phyloP scores from a whole-genome alignment of 1,140 invertebrate genomes.

The Drosophila yakuba region DNA sequence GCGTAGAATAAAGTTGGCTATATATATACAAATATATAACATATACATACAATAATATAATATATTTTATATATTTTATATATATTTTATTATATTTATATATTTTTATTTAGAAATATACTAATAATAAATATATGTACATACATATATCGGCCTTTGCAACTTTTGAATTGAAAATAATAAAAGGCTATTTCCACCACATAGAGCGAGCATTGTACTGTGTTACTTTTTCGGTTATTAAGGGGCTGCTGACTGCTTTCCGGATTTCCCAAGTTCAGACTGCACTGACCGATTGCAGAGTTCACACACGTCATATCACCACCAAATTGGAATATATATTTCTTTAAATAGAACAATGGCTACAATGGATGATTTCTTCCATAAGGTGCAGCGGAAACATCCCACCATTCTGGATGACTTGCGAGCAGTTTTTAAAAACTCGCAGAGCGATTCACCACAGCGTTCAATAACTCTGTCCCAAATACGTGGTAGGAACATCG shows the following conservation, averaged over 20 bases:
- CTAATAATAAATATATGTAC: no score
- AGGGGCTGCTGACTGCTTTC: not conserved
- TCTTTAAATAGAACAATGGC: conserved; percentile 25
- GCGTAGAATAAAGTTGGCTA: no score
- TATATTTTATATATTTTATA: no score
- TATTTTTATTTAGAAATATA: no score
- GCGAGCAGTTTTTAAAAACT: conserved; percentile 23
- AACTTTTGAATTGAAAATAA: no score
- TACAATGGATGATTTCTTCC: conserved; percentile 49
- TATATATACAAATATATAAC: no score
- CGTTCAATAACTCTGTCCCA: conserved; percentile 50
- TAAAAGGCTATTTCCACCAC: no score
- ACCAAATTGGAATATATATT: not conserved
- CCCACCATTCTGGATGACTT: conserved; percentile 40
- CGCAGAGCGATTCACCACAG: conserved; percentile 35
- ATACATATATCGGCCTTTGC: no score
- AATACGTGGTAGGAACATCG: conserved; percentile 56
- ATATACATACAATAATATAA: no score
- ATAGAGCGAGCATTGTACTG: not conserved
- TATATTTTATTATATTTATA: no score
- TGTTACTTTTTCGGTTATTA: conserved; percentile 22
- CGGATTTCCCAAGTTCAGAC: conserved; percentile 29
- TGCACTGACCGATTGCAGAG: conserved; percentile 21
- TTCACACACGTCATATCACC: conserved; percentile 5
- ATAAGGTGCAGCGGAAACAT: conserved; percentile 44